Conservation (phyloP, 2,797 vertebrate genomes). For the Lithobates pipiens region DNA sequence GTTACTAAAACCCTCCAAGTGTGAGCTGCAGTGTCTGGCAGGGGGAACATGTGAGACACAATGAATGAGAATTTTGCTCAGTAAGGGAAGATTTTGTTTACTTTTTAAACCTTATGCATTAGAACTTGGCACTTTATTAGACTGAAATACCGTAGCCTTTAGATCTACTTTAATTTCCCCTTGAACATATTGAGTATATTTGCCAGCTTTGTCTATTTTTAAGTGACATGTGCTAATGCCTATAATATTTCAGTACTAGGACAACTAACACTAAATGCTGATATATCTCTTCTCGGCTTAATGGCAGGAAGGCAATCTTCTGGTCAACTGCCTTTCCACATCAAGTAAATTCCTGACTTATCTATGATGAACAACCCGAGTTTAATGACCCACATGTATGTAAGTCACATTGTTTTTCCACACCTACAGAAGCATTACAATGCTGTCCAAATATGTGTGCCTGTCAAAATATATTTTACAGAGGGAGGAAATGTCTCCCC, state of each 20-base stretch:
- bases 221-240: background rate
- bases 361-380: conserved; percentile 20
- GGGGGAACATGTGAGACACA: no score
- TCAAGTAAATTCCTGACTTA: conserved; percentile 27
- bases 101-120: no score
- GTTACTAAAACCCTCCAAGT: no score
- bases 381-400: conserved; percentile 31
- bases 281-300: conserved; percentile 33
- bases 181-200: background rate
- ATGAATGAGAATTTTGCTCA: no score
- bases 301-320: conserved; percentile 37
- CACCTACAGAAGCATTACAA: conserved; percentile 59
- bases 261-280: conserved; percentile 15
- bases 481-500: conserved; percentile 46
- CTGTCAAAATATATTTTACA: conserved; percentile 60
- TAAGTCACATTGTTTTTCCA: conserved; percentile 48
- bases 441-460: conserved; percentile 27
- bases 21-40: no score
- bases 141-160: no score
- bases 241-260: background rate
- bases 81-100: no score
- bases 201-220: conserved; percentile 6
- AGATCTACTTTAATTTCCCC: background rate
- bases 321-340: conserved; percentile 18
- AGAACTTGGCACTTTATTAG: no score